A percentile compares a stretch with the other conserved stretches of the same genome.
These are phyloP conservation scores for Nemotelus pantherinus DNA, from an alignment of 2,888 invertebrate species.

Conservation along the genomic window DNA sequence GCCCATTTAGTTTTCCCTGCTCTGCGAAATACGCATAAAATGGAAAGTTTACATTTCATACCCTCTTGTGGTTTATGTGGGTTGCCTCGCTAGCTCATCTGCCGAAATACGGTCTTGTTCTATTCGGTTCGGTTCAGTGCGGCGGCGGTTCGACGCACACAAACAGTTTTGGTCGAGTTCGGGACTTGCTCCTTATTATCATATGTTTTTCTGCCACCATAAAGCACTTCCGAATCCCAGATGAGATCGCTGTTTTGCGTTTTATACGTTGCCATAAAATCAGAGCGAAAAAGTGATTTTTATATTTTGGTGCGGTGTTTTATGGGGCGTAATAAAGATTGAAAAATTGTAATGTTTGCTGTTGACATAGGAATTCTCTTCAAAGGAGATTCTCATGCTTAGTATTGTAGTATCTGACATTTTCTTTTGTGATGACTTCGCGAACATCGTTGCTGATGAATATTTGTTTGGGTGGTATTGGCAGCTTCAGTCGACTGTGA, in stretches of 20 bases:
- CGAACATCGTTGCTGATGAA: too few species aligned
- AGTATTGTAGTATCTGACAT: too few species aligned
- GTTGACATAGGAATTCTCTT: neutral
- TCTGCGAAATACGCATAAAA: slow-evolving; percentile 22
- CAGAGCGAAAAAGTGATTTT: slow-evolving; percentile 29
- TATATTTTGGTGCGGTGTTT: slow-evolving; percentile 24
- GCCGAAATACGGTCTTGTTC: neutral
- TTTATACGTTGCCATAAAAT: slow-evolving; percentile 14
- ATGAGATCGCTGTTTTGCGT: slow-evolving; percentile 31
- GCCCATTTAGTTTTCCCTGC: slow-evolving; percentile 29
- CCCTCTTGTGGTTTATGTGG: slow-evolving; percentile 30
- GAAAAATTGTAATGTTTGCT: slow-evolving; percentile 26
- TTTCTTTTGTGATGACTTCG: too few species aligned
- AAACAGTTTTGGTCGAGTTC: neutral
- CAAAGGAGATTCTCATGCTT: too few species aligned
- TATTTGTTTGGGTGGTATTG: too few species aligned
- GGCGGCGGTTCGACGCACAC: neutral
- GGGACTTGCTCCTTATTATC: slow-evolving; percentile 23
- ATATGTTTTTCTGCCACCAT: slow-evolving; percentile 24
- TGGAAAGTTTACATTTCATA: slow-evolving; percentile 29
- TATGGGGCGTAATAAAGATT: slow-evolving; percentile 35
- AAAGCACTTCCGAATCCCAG: slow-evolving; percentile 34
- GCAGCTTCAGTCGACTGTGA: too few species aligned
- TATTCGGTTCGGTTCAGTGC: neutral
- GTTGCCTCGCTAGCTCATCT: neutral